Conservation (phyloP, 2,113 vertebrate genomes). For the Corythornis vintsioides region DNA sequence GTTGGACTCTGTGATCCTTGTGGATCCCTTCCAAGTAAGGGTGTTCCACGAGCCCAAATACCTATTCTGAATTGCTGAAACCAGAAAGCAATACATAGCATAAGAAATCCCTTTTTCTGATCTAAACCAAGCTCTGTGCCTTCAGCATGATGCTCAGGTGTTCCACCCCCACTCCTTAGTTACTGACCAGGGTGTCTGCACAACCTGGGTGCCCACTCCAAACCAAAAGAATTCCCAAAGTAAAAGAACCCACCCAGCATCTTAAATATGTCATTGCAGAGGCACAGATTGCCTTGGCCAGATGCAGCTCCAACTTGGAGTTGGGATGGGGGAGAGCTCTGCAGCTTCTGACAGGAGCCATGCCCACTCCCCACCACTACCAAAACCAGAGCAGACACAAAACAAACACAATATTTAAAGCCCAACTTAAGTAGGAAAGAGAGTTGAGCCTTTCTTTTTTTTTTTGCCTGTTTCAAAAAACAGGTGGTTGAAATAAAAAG, state of each 20-base stretch:
- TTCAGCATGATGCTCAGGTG: background rate
- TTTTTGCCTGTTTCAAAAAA: background rate
- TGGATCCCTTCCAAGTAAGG: background rate
- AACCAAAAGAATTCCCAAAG: too few relatives aligned
- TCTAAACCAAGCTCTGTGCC: background rate
- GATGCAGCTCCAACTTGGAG: too few relatives aligned
- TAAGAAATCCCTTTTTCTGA: background rate
- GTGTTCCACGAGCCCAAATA: background rate
- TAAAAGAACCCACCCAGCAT: too few relatives aligned
- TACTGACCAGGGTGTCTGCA: too few relatives aligned
- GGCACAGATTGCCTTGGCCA: too few relatives aligned
- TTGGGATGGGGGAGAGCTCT: too few relatives aligned
- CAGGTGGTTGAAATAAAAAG: background rate
- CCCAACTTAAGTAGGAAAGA: background rate
- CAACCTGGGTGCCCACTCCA: too few relatives aligned
- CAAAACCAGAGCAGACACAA: too few relatives aligned
- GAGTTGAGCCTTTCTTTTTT: background rate
- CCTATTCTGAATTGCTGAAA: background rate
- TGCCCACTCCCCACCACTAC: too few relatives aligned
- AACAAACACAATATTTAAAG: background rate
- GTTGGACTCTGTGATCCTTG: rapidly evolving
- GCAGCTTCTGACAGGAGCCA: too few relatives aligned
- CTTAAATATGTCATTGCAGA: too few relatives aligned
- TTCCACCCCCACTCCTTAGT: too few relatives aligned
- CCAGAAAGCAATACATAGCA: background rate